Evolutionary conservation across 1,140 invertebrate species (phyloP).

Genomic region (Charaxes varanes): DNA sequence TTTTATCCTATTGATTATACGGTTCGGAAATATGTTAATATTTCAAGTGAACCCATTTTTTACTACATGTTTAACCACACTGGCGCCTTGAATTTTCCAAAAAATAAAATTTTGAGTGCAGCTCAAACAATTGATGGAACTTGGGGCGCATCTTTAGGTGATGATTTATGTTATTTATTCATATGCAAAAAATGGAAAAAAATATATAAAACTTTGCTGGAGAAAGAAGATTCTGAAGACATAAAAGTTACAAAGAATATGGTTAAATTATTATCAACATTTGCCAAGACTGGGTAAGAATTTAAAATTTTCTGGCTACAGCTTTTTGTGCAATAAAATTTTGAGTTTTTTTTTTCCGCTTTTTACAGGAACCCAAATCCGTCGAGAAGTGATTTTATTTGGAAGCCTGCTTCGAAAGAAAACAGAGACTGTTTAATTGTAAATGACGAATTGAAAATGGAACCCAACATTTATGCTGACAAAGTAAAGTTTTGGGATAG

Average conservation of each 20-base stretch:
- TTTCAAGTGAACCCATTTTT: constrained; percentile 59
- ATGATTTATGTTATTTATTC: constrained; percentile 69
- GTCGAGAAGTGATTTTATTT: constrained; percentile 50
- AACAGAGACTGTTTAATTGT: constrained; percentile 72
- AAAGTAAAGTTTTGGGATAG: constrained; percentile 74
- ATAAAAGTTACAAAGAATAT: constrained; percentile 69
- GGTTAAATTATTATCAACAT: constrained; percentile 75
- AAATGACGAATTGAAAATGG: constrained; percentile 56
- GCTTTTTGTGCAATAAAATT: too few species aligned
- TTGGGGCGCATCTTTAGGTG: constrained; percentile 53
- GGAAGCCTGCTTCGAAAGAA: constrained; percentile 67
- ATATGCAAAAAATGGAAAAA: constrained; percentile 53
- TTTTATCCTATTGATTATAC: constrained; percentile 67
- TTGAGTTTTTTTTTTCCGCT: background rate
- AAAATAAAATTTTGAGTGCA: constrained; percentile 39
- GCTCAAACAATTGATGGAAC: constrained; percentile 50
- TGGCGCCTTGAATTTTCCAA: constrained; percentile 73
- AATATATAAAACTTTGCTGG: constrained; percentile 43
- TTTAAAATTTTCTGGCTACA: too few species aligned
- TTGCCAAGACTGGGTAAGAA: constrained; percentile 72
- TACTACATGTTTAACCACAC: constrained; percentile 74
- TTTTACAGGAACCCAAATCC: constrained; percentile 62
- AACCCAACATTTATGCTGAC: constrained; percentile 58
- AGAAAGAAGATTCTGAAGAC: constrained; percentile 51
- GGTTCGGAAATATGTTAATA: constrained; percentile 55